Evolutionary conservation across 2,113 vertebrate genomes (phyloP), one percentile per base, ranked within the genome.

Genomic region (Brachirus orientalis): DNA sequence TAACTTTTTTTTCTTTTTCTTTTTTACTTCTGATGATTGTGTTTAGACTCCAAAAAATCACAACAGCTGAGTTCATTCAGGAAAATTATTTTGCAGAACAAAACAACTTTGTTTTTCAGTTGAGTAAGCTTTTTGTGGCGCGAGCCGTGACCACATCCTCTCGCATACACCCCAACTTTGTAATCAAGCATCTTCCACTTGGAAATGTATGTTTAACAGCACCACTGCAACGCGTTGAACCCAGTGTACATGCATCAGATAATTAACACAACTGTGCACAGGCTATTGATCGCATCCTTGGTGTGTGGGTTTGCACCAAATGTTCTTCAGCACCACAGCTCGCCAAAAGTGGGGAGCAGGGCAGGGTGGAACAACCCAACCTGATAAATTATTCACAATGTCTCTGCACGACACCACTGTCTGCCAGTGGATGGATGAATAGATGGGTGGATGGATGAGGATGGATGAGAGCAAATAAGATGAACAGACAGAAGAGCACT

Each of bases 331-430:
- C 36, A 54, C 41, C 8, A 11, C n/a, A 14, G 47, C 60, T 37
- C 17, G 50, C 56, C 58, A 69, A 80, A 77, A 77, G 66, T 47
- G 55, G 45, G 54, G 54, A 70, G 77, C 57, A 64, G 48, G 67
- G 63, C 56, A 76, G 72, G 77, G 76, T 64, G 70, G 75, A 82
- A 63, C 75, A 85, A 89, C 69, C 66, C 63, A 14, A 69, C 60
- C 22, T 50, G 28, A 77, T 91, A 68, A 92, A 92, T 89, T 87
- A 92, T 91, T 89, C 62, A 92, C 68, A 1, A 72, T 52, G 22
- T 69, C 82, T 83, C 82, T 72, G 87, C 85, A 91, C 82, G 77
- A 87, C 82, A 89, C 77, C 47, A 12, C 77, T 52, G 69, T 70
- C 69, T 59, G 85, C 61, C 41, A 22, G 36, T 69, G 60, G 53